Evolutionary conservation across 2,888 invertebrate genomes (phyloP), one percentile per base, ranked within the genome.

Genomic region (Andrena hattorfiana): DNA sequence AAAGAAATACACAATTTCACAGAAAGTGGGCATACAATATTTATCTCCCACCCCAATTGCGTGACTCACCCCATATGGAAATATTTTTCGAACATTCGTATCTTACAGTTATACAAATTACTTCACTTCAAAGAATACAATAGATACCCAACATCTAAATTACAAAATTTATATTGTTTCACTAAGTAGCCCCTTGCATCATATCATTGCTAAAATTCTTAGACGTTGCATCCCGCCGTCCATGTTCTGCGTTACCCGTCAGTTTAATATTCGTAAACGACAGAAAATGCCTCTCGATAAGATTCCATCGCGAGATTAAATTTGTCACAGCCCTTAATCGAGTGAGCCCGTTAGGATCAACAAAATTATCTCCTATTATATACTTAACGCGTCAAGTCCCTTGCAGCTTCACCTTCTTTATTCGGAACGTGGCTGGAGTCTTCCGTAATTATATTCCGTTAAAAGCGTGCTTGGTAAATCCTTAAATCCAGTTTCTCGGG

Each of bases 391-490:
- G 56, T 2, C 26, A 48, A 8, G 30, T 2, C 42, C 60, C 26
- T n/a, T 3, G n/a, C 23, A 26, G 16, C 26, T n/a, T 42, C 63
- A 6, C 10, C n/a, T 62, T 51, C 51, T 32, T 60, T 32, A 51
- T 72, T 54, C 49, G 32, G 16, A 20, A 2, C 48, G 23, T 28
- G 23, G 23, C 49, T 26, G 26, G 10, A 23, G 26, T 4, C 10
- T 13, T 32, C 23, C 32, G 30, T 49, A 77, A 64, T 77, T 73
- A 54, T 30, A 48, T 73, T 71, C 23, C 51, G 66, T 62, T 75
- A 67, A 78, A 73, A 77, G 77, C 67, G 1, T 54, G 51, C 8
- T 32, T 26, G 59, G 62, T 71, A 79, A 76, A 70, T 79, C 51
- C 56, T 66, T 64, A 77, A 62, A 67, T 59, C 23, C 51, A 30